Percentiles rank a stretch among this genome's conserved stretches.
phyloP scores from a whole-genome alignment of 2,888 invertebrate genomes.

The Schrankia costaestrigalis region DNA sequence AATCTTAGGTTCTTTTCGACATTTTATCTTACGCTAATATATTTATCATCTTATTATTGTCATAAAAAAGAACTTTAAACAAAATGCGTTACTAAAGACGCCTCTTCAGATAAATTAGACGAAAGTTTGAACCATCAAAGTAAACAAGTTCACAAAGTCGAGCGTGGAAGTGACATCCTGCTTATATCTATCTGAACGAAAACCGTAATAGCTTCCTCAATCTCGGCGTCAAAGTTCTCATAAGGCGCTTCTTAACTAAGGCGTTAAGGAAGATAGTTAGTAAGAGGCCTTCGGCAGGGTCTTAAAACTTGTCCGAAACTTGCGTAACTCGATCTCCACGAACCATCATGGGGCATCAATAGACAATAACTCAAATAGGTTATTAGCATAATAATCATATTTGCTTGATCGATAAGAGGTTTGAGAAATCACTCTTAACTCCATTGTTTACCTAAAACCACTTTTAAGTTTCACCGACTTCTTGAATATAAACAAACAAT shows the following conservation, averaged over 20 bases:
- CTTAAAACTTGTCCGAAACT: conserved; percentile 76
- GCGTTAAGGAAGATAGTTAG: conserved; percentile 79
- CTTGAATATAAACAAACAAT: too few relatives aligned
- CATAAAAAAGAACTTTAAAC: conserved; percentile 5
- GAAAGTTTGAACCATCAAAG: conserved; percentile 72
- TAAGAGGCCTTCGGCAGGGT: conserved; percentile 74
- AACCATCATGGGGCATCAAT: conserved; percentile 61
- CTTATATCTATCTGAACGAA: conserved; percentile 77
- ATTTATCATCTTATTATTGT: background rate
- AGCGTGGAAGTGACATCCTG: conserved; percentile 77
- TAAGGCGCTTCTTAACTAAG: conserved; percentile 79
- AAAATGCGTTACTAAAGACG: conserved; percentile 32
- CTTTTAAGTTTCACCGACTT: too few relatives aligned
- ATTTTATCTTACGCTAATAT: background rate
- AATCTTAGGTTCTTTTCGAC: conserved; percentile 28
- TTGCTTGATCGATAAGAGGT: conserved; percentile 37
- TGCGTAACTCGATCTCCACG: conserved; percentile 72
- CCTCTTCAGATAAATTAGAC: conserved; percentile 58
- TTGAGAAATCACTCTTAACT: too few relatives aligned
- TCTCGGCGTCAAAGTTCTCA: conserved; percentile 79
- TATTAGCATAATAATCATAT: conserved; percentile 69
- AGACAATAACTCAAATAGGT: conserved; percentile 68
- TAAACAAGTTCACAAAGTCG: conserved; percentile 75
- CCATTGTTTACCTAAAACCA: too few relatives aligned
- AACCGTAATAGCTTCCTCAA: conserved; percentile 79